A percentile compares a stretch with the other conserved stretches of the same genome.
Evolutionary conservation across 2,113 vertebrate genomes (phyloP).

Genomic region (Eubucco bourcierii): DNA sequence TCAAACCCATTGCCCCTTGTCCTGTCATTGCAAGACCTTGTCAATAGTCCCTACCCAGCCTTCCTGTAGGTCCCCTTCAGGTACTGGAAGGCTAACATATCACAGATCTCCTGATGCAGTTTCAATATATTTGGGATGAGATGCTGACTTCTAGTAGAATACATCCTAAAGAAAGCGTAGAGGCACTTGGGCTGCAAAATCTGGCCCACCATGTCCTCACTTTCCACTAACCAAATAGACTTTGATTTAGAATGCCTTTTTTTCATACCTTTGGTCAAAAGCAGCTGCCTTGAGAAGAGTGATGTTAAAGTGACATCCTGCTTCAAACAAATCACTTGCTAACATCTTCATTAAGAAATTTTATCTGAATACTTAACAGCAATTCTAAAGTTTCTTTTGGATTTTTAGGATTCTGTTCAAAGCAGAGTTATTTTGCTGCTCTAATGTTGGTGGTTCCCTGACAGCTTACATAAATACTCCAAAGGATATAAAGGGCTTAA

Average conservation of each 20-base stretch:
- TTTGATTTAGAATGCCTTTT: neutral
- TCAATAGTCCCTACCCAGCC: too few species aligned
- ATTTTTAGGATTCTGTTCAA: constrained; percentile 28
- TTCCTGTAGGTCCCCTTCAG: too few species aligned
- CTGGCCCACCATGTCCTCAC: neutral
- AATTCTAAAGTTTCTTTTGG: neutral
- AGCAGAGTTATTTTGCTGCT: constrained; percentile 14
- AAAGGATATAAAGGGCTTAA: constrained; percentile 46
- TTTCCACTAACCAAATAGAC: neutral
- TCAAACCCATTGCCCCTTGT: too few species aligned
- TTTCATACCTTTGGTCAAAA: neutral
- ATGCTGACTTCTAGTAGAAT: neutral
- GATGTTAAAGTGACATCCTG: neutral
- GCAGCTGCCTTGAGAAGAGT: neutral
- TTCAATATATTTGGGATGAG: neutral
- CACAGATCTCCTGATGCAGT: neutral
- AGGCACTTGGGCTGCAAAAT: neutral
- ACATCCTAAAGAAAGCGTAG: neutral
- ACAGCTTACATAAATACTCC: constrained; percentile 48
- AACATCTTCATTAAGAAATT: constrained; percentile 26
- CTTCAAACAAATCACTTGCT: neutral
- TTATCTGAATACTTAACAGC: neutral
- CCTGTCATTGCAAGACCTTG: too few species aligned
- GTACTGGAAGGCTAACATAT: too few species aligned
- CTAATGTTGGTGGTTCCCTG: constrained; percentile 29